Base-by-base conservation (phyloP, 1,140 invertebrate genomes). In the Philopotamus ludificatus region DNA sequence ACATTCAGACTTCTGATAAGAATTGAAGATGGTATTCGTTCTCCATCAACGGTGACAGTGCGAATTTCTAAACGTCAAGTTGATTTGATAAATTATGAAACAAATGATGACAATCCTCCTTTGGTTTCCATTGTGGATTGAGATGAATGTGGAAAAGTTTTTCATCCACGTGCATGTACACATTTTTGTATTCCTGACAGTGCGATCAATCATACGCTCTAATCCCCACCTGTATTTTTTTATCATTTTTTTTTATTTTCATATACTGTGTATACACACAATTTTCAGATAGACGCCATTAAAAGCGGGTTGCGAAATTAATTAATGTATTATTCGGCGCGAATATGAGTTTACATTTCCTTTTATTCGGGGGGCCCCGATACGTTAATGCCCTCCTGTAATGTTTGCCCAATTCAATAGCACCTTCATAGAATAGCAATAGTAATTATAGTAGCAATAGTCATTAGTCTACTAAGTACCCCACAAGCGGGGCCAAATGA, bases 371-470 rank as follows among this genome's bases (percentile, higher is more conserved):
- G 4, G 12, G 12, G 28, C 12, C 4, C 28, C 54, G 54, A 42
- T 39, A 63, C 49, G 23, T 34, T 34, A n/a, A 22, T 16, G 34
- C n/a, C n/a, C 47, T 28, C 21, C 3, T 26, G 41, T 34, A 65
- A 67, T 34, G 54, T 44, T 47, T 55, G n/a, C 49, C 57, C 65
- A 60, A 50, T 60, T 51, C 50, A 61, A 54, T 47, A 42, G 51
- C 21, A 39, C 50, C 50, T 53, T 54, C 58, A 41, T 66, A 23
- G 39, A 61, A 55, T 20, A 41, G 50, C 47, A 60, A 60, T 60
- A 60, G 60, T 66, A 51, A 66, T 66, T 66, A 60, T 60, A 66
- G 49, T 51, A 51, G 47, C 28, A n/a, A 28, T n/a, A 20, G 20
- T 59, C 47, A 60, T 66, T 60, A 53, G 55, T 60, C 55, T 34